Evolutionary conservation across 2,888 invertebrate genomes (phyloP).

Genomic region (Pseudoips prasinana): DNA sequence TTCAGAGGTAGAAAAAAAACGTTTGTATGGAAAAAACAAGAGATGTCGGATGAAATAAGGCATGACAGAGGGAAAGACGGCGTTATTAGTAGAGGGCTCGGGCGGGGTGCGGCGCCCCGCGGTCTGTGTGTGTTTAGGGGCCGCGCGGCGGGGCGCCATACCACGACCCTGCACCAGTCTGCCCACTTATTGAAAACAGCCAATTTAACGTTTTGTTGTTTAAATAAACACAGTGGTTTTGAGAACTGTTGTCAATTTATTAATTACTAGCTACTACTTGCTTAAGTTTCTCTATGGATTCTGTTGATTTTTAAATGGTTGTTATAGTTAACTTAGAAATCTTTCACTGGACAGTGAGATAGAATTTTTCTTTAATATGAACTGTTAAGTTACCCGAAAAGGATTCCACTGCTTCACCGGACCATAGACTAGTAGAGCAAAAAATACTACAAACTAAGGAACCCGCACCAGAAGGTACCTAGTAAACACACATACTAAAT

Average conservation of each 20-base stretch:
- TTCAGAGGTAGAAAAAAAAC: conserved; percentile 63
- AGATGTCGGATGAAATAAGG: conserved; percentile 72
- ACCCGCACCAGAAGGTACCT: too few species aligned
- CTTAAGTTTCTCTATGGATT: too few species aligned
- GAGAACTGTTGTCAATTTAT: conserved; percentile 54
- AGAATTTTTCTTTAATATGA: too few species aligned
- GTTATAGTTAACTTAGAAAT: too few species aligned
- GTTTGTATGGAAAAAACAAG: conserved; percentile 67
- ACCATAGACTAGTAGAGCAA: too few species aligned
- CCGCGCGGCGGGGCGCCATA: conserved; percentile 39
- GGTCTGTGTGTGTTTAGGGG: conserved; percentile 79
- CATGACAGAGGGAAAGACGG: conserved; percentile 75
- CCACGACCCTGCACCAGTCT: conserved; percentile 35
- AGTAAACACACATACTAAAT: too few species aligned
- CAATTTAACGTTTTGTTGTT: conserved; percentile 74
- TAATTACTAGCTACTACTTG: too few species aligned
- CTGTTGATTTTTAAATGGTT: too few species aligned
- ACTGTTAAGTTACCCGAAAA: too few species aligned
- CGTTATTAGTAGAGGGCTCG: conserved; percentile 71
- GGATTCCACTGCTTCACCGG: too few species aligned
- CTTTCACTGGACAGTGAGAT: too few species aligned
- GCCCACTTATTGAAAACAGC: conserved; percentile 72
- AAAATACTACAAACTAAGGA: too few species aligned
- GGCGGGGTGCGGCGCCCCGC: conserved; percentile 74
- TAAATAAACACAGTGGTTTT: conserved; percentile 61